phyloP scores from a whole-genome alignment of 2,113 vertebrate genomes.

The Psilopogon haemacephalus region DNA sequence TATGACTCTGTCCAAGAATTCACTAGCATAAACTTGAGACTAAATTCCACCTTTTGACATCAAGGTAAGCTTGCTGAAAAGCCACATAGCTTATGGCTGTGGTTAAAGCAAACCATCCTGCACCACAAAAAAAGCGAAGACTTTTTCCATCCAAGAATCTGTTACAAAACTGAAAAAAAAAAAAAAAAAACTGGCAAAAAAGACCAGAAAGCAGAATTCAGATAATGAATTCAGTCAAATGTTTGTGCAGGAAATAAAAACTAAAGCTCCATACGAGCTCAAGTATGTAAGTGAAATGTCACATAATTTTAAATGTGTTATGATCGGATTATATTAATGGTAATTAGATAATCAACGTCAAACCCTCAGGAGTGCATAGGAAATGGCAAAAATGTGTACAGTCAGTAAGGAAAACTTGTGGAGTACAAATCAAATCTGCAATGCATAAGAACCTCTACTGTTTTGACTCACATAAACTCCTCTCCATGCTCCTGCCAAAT shows the following conservation, averaged over 20 bases:
- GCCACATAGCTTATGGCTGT: not conserved
- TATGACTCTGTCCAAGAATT: not conserved
- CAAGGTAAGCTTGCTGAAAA: not conserved
- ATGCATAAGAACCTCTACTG: not conserved
- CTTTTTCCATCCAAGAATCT: constrained; percentile 14
- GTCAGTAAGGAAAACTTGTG: not conserved
- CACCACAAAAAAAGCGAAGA: not conserved
- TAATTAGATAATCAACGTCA: constrained; percentile 43
- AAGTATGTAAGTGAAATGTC: not conserved
- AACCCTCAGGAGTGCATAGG: not conserved
- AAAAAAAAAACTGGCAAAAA: not conserved
- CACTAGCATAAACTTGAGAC: not conserved
- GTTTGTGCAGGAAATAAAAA: not conserved
- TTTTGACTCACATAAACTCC: not conserved
- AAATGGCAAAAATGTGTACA: not conserved
- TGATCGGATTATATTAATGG: not conserved
- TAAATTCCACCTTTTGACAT: not conserved
- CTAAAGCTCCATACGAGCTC: not conserved
- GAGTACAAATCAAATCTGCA: not conserved
- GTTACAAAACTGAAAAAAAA: not conserved
- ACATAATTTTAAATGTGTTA: not conserved
- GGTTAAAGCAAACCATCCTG: not conserved
- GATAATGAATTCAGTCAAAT: not conserved
- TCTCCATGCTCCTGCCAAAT: not conserved
- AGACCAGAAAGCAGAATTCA: not conserved